phyloP scores from a whole-genome alignment of 1,140 invertebrate species.

The Microplitis demolitor region DNA sequence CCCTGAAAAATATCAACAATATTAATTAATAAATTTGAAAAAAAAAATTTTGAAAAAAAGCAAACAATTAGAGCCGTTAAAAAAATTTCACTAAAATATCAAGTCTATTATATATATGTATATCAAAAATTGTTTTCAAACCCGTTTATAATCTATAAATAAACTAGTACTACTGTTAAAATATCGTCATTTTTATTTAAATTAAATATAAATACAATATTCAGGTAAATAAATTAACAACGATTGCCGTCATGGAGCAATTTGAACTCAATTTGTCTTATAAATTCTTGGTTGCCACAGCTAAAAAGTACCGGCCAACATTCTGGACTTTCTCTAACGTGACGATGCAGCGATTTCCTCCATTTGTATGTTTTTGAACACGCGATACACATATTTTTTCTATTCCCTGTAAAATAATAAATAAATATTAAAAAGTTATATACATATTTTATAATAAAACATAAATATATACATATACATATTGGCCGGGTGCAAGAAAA shows the following conservation, averaged over 20 bases:
- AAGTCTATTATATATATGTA: no score
- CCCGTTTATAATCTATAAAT: no score
- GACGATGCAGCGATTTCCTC: conserved; percentile 61
- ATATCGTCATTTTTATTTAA: no score
- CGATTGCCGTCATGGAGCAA: conserved; percentile 45
- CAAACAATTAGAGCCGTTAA: no score
- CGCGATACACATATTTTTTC: conserved; percentile 52
- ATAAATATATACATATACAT: neutral
- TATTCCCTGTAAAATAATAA: neutral
- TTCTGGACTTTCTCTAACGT: conserved; percentile 56
- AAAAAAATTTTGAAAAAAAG: no score
- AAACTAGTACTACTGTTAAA: no score
- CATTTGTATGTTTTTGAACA: conserved; percentile 63
- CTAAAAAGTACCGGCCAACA: conserved; percentile 58
- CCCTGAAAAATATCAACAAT: neutral
- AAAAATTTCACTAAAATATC: no score
- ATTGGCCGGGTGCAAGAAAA: no score
- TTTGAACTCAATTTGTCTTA: conserved; percentile 55
- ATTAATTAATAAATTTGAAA: conserved; percentile 25
- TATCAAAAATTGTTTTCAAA: no score
- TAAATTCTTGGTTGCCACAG: conserved; percentile 53
- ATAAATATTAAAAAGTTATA: no score
- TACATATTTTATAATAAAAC: neutral
- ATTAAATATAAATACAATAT: no score
- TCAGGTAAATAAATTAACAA: no score